Evolutionary conservation across 2,113 vertebrate genomes (phyloP), one percentile per base, ranked within the genome.

Genomic region (Sander lucioperca): DNA sequence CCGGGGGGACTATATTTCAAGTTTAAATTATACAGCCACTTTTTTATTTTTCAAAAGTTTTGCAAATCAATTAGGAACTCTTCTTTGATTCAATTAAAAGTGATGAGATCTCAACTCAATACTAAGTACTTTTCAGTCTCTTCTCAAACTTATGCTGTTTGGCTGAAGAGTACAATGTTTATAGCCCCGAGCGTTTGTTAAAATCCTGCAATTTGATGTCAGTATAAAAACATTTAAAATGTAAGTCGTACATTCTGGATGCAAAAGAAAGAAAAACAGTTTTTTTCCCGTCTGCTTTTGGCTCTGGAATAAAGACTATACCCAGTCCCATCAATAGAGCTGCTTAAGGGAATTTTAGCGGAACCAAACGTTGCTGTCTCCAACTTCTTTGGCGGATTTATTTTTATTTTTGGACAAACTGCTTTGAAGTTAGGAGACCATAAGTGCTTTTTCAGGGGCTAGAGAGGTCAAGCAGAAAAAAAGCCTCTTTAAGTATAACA

Each of bases 171-270:
- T 51, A n/a, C 5, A 71, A 18, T 54, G 61, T 65, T 81, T 70
- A 63, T 61, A 18, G 39, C 82, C 87, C 18, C 36, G 13, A 80
- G 74, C 65, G 1, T 82, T 74, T 76, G 9, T 85, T 85, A 72
- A n/a, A 83, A 56, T 85, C 73, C 53, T 48, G 21, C 45, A 57
- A 27, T 84, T 66, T 62, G 61, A 74, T 80, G 70, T 73, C 36
- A 54, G 67, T n/a, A n/a, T 58, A n/a, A 71, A 84, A 77, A 51
- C 16, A 73, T 75, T 74, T n/a, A 21, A 76, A 36, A 78, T 75
- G 3, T 74, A 70, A 80, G 80, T 85, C 72, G 80, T 77, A 72
- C 18, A 71, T 83, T 78, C 39, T 74, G 82, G 70, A 70, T 73
- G 10, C 19, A 76, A 62, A 48, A 58, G 12, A 51, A 15, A 57